These are phyloP conservation scores for Noctua fimbriata DNA, from an alignment of 2,888 invertebrate species.

Conservation along the genomic window DNA sequence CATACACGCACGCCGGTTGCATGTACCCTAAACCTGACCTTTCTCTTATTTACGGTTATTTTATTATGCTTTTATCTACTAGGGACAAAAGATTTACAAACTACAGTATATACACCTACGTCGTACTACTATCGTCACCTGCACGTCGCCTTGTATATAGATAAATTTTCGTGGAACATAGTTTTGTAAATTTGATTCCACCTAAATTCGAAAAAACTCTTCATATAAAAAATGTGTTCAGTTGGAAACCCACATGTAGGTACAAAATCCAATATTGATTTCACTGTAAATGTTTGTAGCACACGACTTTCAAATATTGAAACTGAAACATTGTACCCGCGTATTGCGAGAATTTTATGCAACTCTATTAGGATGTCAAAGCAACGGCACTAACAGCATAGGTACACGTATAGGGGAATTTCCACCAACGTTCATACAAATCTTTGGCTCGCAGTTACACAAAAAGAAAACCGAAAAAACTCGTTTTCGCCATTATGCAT, in stretches of 20 bases:
- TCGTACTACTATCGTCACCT: neutral
- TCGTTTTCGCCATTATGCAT: conserved; percentile 57
- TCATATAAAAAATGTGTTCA: conserved; percentile 7
- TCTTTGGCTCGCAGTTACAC: conserved; percentile 10
- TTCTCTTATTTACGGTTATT: neutral
- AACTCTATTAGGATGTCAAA: conserved; percentile 30
- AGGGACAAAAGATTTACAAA: too few relatives aligned
- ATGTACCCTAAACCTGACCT: neutral
- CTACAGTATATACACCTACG: neutral
- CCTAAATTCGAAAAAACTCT: neutral
- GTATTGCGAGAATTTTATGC: conserved; percentile 15
- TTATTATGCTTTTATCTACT: neutral
- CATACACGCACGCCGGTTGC: neutral
- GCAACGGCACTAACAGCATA: conserved; percentile 1
- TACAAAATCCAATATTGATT: conserved; percentile 42
- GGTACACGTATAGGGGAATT: neutral
- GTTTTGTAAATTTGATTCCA: neutral
- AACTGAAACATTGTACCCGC: conserved; percentile 5
- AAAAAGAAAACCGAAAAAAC: conserved; percentile 43
- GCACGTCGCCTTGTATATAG: neutral
- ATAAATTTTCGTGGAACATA: neutral
- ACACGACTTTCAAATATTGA: conserved; percentile 35
- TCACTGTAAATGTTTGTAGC: conserved; percentile 14
- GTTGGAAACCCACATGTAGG: conserved; percentile 1
- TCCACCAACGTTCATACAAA: conserved; percentile 10